These are phyloP conservation scores for Silurus meridionalis DNA, from an alignment of 2,113 vertebrate genomes.

Conservation along the genomic window DNA sequence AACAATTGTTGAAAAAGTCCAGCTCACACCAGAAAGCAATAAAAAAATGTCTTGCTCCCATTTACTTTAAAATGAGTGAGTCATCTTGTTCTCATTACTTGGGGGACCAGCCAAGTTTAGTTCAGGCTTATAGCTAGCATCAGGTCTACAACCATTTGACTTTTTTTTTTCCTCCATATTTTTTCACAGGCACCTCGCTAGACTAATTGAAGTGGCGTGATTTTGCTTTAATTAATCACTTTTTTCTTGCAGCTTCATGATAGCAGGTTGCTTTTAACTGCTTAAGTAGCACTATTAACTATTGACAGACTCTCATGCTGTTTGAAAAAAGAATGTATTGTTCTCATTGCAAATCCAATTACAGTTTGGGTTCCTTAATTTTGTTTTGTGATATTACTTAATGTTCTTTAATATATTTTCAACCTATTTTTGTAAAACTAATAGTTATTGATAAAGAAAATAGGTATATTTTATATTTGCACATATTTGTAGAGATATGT, in stretches of 20 bases:
- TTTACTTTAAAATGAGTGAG: not conserved
- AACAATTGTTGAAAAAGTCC: not conserved
- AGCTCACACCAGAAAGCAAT: not conserved
- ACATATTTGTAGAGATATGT: not conserved
- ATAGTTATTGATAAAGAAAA: not conserved
- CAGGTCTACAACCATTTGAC: not conserved
- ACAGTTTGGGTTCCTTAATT: not conserved
- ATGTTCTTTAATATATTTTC: not conserved
- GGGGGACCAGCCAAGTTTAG: not conserved
- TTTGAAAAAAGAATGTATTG: not conserved
- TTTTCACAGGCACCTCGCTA: not conserved
- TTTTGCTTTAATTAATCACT: not conserved
- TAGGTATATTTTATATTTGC: not conserved
- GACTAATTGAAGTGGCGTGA: not conserved
- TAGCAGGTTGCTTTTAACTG: not conserved
- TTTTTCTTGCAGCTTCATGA: not conserved
- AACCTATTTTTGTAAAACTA: not conserved
- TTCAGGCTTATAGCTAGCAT: not conserved
- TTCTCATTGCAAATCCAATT: not conserved
- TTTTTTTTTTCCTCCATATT: not conserved
- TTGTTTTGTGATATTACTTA: not conserved
- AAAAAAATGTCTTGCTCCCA: not conserved
- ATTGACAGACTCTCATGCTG: not conserved
- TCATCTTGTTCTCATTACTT: not conserved
- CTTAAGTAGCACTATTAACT: conserved; percentile 6